Evolutionary conservation across 2,888 invertebrate species (phyloP), one percentile per base, ranked within the genome.

Genomic region (Oegoconia quadripuncta): DNA sequence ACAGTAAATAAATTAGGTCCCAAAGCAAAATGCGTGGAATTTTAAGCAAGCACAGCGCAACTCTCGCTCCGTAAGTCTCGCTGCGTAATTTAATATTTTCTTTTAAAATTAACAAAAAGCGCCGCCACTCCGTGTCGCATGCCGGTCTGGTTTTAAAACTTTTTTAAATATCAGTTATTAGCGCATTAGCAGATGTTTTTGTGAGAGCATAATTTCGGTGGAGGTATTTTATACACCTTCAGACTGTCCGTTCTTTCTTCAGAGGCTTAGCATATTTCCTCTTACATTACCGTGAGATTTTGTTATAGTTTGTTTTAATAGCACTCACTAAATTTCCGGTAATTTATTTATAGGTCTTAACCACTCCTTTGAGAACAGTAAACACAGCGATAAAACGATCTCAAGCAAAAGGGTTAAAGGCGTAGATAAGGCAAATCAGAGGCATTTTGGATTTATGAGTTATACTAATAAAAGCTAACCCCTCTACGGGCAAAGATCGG

Each of bases 151-250:
- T 54, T 50, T 42, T 39, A 44, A 53, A 53, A 53, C 51, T 46
- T 59, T 57, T 59, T 55, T 50, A 50, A 65, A 69, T 59, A 59
- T 48, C 43, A 52, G 59, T 67, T 69, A 71, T 71, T 70, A 73
- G 53, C 52, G 55, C 52, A 57, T 59, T 52, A 55, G 56, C 53
- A 53, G 41, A 66, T 62, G 53, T 64, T 64, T 64, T 49, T 48
- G 52, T 56, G 53, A 59, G 52, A 53, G 47, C 46, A 56, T 65
- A 59, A 64, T 67, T 67, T 57, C 44, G 45, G 29, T 36, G 29
- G 29, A 42, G 52, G 56, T 50, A 58, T 55, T 55, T 55, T 49
- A 54, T 53, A 28, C 29, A 28, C 17, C 13, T 31, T 20, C 17
- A 23, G 40, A 41, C 36, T 52, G 50, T 5, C 22, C 13, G 33